These are phyloP conservation scores for Rhinichthys osculus DNA, from an alignment of 2,797 vertebrate species.

Conservation along the genomic window DNA sequence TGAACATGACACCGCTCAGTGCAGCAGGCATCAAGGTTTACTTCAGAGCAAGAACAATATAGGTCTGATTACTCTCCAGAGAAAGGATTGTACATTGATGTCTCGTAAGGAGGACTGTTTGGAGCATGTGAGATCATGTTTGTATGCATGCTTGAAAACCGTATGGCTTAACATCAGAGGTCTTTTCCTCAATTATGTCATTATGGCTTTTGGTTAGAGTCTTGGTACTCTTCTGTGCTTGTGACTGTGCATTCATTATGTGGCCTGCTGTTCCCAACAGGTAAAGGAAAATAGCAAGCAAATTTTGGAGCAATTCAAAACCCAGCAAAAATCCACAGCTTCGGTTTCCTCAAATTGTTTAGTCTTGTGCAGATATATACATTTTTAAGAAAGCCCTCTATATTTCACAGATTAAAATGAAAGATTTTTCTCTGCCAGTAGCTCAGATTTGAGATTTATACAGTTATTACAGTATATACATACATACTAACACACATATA, in stretches of 20 bases:
- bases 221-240: constrained; percentile 66
- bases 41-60: constrained; percentile 21
- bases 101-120: constrained; percentile 6
- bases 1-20: constrained; percentile 32
- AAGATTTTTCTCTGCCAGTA: too few relatives aligned
- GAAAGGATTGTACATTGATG: background rate
- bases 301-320: constrained; percentile 66
- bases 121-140: background rate
- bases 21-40: constrained; percentile 24
- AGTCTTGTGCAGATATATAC: background rate
- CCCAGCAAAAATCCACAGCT: constrained; percentile 30
- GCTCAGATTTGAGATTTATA: too few relatives aligned
- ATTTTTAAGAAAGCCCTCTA: background rate
- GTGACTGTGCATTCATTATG: constrained; percentile 78
- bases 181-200: constrained; percentile 71
- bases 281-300: constrained; percentile 61
- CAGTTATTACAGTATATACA: too few relatives aligned
- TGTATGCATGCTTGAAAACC: constrained; percentile 13
- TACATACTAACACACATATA: too few relatives aligned
- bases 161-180: constrained; percentile 66
- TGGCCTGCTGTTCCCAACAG: constrained; percentile 64
- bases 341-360: background rate
- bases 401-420: too few relatives aligned
- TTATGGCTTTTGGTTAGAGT: constrained; percentile 69
- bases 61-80: background rate